Evolutionary conservation across 2,113 vertebrate genomes (phyloP), one percentile per base, ranked within the genome.

Genomic region (Chionodraco myersi): DNA sequence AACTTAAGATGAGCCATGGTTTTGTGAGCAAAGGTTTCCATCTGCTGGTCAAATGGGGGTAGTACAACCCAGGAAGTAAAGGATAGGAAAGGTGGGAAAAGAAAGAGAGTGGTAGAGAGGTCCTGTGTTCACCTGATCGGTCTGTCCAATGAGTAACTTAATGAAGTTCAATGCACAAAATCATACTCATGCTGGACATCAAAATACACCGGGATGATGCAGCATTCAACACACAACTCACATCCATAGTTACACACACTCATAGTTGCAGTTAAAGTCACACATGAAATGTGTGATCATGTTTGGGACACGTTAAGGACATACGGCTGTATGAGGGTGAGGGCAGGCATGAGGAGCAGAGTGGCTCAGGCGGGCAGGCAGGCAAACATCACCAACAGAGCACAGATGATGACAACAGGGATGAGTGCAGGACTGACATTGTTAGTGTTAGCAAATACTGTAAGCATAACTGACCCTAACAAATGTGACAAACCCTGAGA

Each of bases 291-390:
- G 23, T 44, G 18, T 0, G 53, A 3, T 57, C 34, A 51, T 49
- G 52, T 56, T 48, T 16, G 45, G 26, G 92, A 89, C 93, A 90
- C 92, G 92, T 96, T 97, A 96, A 36, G 10, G 10, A 71, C 90
- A 92, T 89, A 90, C 86, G 54, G 26, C 75, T 63, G 60, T 10
- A 73, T 82, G 77, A 86, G 23, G 75, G 67, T 86, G 87, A 82
- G 47, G 82, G 84, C 89, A 87, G 92, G 95, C 94, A 94, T 95
- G 96, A 94, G 94, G 92, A 91, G 85, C 88, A 92, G 88, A 95
- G 95, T 94, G 96, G 95, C 89, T 90, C 95, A 96, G 95, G 95
- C 96, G 96, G 94, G 94, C 72, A 75, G 87, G 94, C 74, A 80
- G 89, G 80, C 87, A 91, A 85, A 84, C 86, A 84, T 91, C 92